phyloP scores from a whole-genome alignment of 2,113 vertebrate genomes.

The Catharus fuscescens region DNA sequence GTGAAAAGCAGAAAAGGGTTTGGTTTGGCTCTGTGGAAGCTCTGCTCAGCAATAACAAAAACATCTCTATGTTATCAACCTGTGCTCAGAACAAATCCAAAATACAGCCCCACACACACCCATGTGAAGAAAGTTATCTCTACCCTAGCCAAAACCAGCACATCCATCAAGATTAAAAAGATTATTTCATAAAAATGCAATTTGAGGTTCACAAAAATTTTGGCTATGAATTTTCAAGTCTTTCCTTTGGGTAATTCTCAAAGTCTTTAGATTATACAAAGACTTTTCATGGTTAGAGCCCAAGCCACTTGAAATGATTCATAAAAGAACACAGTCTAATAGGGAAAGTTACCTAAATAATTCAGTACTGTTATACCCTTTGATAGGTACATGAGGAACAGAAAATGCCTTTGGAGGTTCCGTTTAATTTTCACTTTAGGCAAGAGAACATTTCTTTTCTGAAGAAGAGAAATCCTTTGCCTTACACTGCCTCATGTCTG shows the following conservation, averaged over 20 bases:
- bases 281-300: not conserved
- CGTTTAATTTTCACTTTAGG: constrained; percentile 52
- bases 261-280: not conserved
- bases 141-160: not conserved
- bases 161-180: not conserved
- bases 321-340: not conserved
- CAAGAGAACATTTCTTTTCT: constrained; percentile 43
- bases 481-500: not conserved
- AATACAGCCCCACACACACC: not conserved
- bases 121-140: not conserved
- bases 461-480: not conserved
- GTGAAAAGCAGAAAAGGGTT: not conserved
- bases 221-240: not conserved
- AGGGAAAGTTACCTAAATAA: not conserved
- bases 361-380: not conserved
- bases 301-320: not conserved
- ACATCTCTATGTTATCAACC: not conserved
- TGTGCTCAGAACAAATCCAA: not conserved
- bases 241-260: not conserved
- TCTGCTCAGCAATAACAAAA: not conserved
- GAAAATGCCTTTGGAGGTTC: constrained; percentile 30
- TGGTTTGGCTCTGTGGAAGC: not conserved
- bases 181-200: not conserved
- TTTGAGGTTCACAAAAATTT: not conserved
- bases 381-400: not conserved